phyloP scores from a whole-genome alignment of 2,797 vertebrate genomes.

The Propithecus deckenii region DNA sequence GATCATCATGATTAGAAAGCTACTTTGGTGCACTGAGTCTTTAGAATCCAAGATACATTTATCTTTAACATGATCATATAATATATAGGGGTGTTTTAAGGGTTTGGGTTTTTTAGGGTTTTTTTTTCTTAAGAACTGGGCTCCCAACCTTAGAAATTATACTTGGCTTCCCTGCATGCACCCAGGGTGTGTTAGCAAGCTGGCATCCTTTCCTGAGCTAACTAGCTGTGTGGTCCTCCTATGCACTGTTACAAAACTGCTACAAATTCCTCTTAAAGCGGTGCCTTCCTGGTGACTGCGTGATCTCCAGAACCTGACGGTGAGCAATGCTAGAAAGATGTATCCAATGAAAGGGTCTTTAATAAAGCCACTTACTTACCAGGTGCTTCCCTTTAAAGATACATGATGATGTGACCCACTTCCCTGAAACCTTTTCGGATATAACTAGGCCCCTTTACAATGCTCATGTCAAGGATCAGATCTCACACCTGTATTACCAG shows the following conservation, averaged over 20 bases:
- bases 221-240: slow-evolving; percentile 74
- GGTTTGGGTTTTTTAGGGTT: neutral
- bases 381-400: slow-evolving; percentile 29
- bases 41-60: slow-evolving; percentile 71
- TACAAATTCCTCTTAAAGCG: slow-evolving; percentile 58
- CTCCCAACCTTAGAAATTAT: slow-evolving; percentile 80
- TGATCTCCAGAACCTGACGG: slow-evolving; percentile 33
- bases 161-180: slow-evolving; percentile 72
- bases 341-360: neutral
- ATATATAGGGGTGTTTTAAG: slow-evolving; percentile 74
- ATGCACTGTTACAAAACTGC: slow-evolving; percentile 74
- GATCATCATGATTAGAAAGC: slow-evolving; percentile 76
- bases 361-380: slow-evolving; percentile 4
- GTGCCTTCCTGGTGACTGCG: slow-evolving; percentile 41
- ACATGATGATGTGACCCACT: slow-evolving; percentile 9
- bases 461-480: neutral
- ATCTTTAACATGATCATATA: slow-evolving; percentile 76
- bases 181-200: slow-evolving; percentile 74
- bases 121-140: slow-evolving; percentile 69
- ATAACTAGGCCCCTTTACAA: neutral
- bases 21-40: slow-evolving; percentile 60
- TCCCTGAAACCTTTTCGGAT: slow-evolving; percentile 38
- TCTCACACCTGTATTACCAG: neutral
- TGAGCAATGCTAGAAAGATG: neutral
- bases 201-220: slow-evolving; percentile 71